A percentile compares a stretch with the other conserved stretches of the same genome.
Evolutionary conservation across 2,888 invertebrate genomes (phyloP).

Genomic region (Polydrusus cervinus): DNA sequence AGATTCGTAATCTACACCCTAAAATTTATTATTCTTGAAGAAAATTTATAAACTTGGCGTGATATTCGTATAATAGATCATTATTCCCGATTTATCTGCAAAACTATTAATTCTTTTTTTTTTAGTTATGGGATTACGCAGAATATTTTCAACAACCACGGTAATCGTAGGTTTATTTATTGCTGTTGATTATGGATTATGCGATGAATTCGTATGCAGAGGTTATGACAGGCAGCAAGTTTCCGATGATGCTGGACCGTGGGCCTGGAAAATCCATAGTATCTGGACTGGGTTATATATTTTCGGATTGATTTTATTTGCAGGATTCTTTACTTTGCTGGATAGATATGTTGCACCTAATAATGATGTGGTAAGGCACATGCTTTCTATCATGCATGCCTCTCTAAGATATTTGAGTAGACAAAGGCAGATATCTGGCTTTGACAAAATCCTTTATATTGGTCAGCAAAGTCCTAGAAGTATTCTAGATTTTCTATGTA

Average conservation of each 20-base stretch:
- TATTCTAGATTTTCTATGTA: no score
- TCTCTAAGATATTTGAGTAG: neutral
- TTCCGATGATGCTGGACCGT: conserved; percentile 68
- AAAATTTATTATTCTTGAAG: no score
- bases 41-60: no score
- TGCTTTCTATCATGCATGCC: no score
- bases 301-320: conserved; percentile 73
- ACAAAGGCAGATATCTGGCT: no score
- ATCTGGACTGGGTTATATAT: conserved; percentile 76
- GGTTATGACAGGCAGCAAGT: conserved; percentile 71
- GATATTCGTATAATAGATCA: no score
- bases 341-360: conserved; percentile 68
- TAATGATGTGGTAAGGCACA: conserved; percentile 60
- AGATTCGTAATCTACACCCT: no score
- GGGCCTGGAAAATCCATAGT: conserved; percentile 74
- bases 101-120: conserved; percentile 34
- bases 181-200: conserved; percentile 76
- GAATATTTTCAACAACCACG: conserved; percentile 76
- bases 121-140: conserved; percentile 76
- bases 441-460: no score
- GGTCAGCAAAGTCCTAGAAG: no score
- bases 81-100: no score
- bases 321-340: conserved; percentile 73
- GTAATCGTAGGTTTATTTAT: conserved; percentile 77
- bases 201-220: conserved; percentile 77